Base-by-base conservation (phyloP, 2,797 vertebrate genomes). In the Hippocampus kuda region DNA sequence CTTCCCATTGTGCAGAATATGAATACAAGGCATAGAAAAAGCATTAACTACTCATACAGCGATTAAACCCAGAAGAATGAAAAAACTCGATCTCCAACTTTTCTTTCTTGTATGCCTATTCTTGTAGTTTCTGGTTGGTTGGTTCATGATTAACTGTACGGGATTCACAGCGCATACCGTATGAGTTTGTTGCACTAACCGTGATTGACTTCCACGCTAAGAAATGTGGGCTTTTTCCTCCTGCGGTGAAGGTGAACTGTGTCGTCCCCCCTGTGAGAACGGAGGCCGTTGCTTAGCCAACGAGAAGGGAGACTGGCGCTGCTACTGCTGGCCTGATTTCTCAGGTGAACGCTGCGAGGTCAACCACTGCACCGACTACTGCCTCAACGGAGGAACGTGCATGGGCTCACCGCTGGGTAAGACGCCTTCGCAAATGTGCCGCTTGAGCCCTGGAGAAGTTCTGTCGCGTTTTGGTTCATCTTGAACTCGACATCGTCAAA, bases 271-370 rank as follows among this genome's bases (percentile, higher is more conserved):
- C 72, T 99, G 97, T 80, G 94, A 98, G 89, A 98, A 99, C 1
- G 96, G 97, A 85, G 97, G 97, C 26, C 94, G 92, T 79, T 99
- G 97, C 81, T 86, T 98, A 67, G 88, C 95, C 82, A 99, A 98
- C 3, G 97, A 99, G 87, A 97, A 96, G 69, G 95, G 95, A 66
- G 92, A 95, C 72, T 92, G 92, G 74, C 91, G 95, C 15, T 99
- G 97, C 80, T 94, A 95, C 82, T 99, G 97, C 88, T 98, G 96
- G 95, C 97, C 97, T 0, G 95, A 93, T 88, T 99, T 97, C 84
- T 97, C 97, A 0, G 97, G 97, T 53, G 95, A 96, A 69, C 92
- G 92, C 83, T 99, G 97, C 85, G 95, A 99, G 90, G 92, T 93
- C 74, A 98, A 98, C 80, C 97, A 99, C 73, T 99, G 97, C 79